Base-by-base conservation (phyloP, 2,888 invertebrate genomes). In the Chalcis sispes region DNA sequence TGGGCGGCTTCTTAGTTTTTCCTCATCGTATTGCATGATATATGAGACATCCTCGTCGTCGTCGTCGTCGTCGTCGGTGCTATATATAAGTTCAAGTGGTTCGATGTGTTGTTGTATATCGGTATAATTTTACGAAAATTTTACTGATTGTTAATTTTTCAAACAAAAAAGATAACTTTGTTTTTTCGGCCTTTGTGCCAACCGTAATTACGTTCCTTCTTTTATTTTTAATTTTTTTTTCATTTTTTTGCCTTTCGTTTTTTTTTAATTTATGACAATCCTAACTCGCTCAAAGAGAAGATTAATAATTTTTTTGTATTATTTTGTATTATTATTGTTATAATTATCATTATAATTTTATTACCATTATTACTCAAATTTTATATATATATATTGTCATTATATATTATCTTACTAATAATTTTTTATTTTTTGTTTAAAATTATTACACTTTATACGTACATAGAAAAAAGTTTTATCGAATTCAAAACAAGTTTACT, bases 281-380 rank as follows among this genome's bases (percentile, higher is more conserved):
- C n/a, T n/a, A n/a, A n/a, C n/a, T n/a, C n/a, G n/a, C n/a, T n/a
- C n/a, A n/a, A n/a, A n/a, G 20, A 2, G 42, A 67, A 27, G 8
- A 2, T 58, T 66, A 4, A 36, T 13, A 18, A 52, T 46, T 1
- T 20, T 42, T 70, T 70, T 70, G n/a, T 69, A 71, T 71, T 52
- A 71, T 61, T 36, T 25, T 69, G 29, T n/a, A 59, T 40, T 18
- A 23, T 61, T 62, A 52, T 52, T 29, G 27, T 69, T 58, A 15
- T 46, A 8, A 20, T 46, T 58, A 13, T 54, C 54, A 36, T 65
- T 48, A 48, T 20, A 52, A 58, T 69, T 25, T 67, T 75, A 76
- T 78, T 78, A 72, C 73, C 62, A 67, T 72, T 75, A 56, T 78
- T 52, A 59, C 18, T 58, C n/a, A 27, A 75, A 66, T 74, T 79